Percentiles rank a stretch among this genome's conserved stretches.
Evolutionary conservation across 2,888 invertebrate species (phyloP).

Genomic region (Cephus pulcher): DNA sequence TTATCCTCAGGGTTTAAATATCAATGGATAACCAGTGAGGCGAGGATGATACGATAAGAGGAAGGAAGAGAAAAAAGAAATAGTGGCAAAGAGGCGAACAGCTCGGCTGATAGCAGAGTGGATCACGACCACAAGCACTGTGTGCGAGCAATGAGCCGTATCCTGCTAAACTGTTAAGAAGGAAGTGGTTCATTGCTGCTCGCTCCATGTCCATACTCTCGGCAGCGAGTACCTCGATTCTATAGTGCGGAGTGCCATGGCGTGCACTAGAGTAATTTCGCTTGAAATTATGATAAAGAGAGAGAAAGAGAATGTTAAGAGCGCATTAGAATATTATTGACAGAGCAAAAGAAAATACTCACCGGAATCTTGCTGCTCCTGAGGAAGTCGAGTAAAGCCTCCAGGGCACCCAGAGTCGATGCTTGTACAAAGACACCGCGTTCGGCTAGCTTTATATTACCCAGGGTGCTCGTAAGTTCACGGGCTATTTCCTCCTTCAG

Average conservation of each 20-base stretch:
- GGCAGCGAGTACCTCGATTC: slow-evolving; percentile 16
- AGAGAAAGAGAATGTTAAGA: slow-evolving; percentile 16
- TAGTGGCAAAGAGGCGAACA: slow-evolving; percentile 20
- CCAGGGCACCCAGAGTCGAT: slow-evolving; percentile 98
- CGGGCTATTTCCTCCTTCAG: slow-evolving; percentile 86
- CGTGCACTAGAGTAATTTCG: slow-evolving; percentile 6
- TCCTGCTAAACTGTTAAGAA: slow-evolving; percentile 68
- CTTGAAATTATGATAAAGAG: slow-evolving; percentile 1
- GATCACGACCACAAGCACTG: slow-evolving; percentile 60
- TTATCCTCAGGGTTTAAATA: not conserved
- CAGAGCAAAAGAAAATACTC: slow-evolving; percentile 65
- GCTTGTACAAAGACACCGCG: slow-evolving; percentile 99
- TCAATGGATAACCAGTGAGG: not conserved
- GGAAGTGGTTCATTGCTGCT: slow-evolving; percentile 67
- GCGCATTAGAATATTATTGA: slow-evolving; percentile 20
- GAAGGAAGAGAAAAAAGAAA: not conserved
- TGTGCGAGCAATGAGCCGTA: slow-evolving; percentile 66
- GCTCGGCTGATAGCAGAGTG: slow-evolving; percentile 55
- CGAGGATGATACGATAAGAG: not conserved
- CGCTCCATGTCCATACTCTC: slow-evolving; percentile 39
- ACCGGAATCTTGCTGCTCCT: slow-evolving; percentile 93
- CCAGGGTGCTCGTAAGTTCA: slow-evolving; percentile 89
- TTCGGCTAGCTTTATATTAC: slow-evolving; percentile 90
- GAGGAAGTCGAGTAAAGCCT: slow-evolving; percentile 95
- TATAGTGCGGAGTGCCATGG: slow-evolving; percentile 11